Conservation (phyloP, 2,797 vertebrate genomes). For the Vespertilio murinus region DNA sequence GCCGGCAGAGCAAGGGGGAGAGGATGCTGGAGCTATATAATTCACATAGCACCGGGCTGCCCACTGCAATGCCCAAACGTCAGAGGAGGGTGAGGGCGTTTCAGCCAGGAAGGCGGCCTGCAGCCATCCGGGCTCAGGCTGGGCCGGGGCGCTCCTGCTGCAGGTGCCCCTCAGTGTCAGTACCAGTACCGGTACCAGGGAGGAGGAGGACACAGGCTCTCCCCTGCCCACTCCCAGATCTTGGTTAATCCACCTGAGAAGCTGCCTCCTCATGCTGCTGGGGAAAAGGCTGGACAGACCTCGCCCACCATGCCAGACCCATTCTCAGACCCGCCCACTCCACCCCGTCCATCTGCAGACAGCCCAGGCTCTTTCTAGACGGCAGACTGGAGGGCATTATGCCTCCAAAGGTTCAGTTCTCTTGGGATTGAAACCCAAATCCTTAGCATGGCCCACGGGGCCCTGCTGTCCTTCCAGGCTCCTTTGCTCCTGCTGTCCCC, state of each 20-base stretch:
- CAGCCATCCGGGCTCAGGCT: not conserved
- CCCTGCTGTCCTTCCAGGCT: not conserved
- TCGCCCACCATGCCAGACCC: too few relatives aligned
- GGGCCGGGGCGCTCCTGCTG: not conserved
- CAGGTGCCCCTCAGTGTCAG: too few relatives aligned
- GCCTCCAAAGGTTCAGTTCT: not conserved
- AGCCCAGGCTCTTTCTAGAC: not conserved
- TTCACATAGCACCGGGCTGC: too few relatives aligned
- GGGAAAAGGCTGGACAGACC: not conserved
- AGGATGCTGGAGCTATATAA: too few relatives aligned
- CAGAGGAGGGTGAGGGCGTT: not conserved
- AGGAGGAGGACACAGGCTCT: not conserved
- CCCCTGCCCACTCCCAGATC: too few relatives aligned
- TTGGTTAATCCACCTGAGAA: not conserved
- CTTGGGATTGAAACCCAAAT: not conserved
- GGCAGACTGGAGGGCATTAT: accelerated
- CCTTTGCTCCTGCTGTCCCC: not conserved
- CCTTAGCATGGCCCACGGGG: not conserved
- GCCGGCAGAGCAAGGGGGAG: not conserved
- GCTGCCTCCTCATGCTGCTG: accelerated
- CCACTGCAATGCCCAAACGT: not conserved
- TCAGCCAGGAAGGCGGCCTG: not conserved
- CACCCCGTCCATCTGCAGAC: not conserved
- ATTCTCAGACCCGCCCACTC: not conserved
- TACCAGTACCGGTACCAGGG: too few relatives aligned